phyloP scores from a whole-genome alignment of 2,888 invertebrate genomes.

The Orthosia cruda region DNA sequence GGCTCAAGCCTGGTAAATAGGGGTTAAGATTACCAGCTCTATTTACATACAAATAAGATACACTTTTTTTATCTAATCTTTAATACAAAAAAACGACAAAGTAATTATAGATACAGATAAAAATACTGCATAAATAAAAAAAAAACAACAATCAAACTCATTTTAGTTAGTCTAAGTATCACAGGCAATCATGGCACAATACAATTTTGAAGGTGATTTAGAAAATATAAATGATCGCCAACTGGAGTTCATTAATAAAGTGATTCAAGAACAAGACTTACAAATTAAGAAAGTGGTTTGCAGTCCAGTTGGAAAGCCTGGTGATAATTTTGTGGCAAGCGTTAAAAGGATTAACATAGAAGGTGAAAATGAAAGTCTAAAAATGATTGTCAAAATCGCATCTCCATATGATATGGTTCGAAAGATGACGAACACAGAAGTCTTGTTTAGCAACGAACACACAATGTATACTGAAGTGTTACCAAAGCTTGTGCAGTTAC shows the following conservation, averaged over 20 bases:
- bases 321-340: slow-evolving; percentile 74
- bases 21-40: no score
- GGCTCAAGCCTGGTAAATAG: no score
- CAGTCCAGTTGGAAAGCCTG: slow-evolving; percentile 71
- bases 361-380: slow-evolving; percentile 62
- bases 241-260: slow-evolving; percentile 71
- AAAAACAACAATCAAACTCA: no score
- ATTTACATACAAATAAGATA: no score
- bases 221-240: slow-evolving; percentile 67
- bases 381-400: slow-evolving; percentile 78
- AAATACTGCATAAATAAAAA: no score
- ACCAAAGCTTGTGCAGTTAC: slow-evolving; percentile 74
- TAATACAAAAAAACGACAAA: no score
- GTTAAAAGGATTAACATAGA: slow-evolving; percentile 70
- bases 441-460: slow-evolving; percentile 75
- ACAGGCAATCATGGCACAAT: slow-evolving; percentile 56
- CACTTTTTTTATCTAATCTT: no score
- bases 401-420: slow-evolving; percentile 64
- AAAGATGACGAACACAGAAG: slow-evolving; percentile 48
- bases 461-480: slow-evolving; percentile 74
- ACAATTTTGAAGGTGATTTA: slow-evolving; percentile 74
- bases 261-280: slow-evolving; percentile 71
- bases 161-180: no score
- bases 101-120: no score
- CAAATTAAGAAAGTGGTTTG: slow-evolving; percentile 68